Evolutionary conservation across 2,888 invertebrate genomes (phyloP).

Genomic region (Volucella zonaria): DNA sequence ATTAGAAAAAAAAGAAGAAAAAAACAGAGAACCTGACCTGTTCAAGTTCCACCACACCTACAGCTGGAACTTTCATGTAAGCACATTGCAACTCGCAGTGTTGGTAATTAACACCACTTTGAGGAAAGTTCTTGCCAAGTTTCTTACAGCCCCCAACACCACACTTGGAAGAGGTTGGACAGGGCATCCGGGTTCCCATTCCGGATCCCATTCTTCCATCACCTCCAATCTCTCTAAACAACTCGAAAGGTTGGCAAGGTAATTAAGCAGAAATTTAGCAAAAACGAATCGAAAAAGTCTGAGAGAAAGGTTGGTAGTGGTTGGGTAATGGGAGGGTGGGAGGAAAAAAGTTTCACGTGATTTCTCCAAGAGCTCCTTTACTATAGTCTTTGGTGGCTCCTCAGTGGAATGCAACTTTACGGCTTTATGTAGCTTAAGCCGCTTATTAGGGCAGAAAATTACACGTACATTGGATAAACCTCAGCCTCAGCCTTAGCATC

Average conservation of each 20-base stretch:
- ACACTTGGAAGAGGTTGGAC: not conserved
- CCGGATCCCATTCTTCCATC: conserved; percentile 2
- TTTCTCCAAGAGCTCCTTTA: conserved; percentile 33
- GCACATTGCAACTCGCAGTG: conserved; percentile 17
- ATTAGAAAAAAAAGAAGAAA: no score
- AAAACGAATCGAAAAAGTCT: conserved; percentile 26
- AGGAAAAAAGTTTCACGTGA: conserved; percentile 53
- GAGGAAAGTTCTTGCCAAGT: conserved; percentile 27
- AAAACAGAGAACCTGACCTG: not conserved
- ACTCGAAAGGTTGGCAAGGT: conserved; percentile 31
- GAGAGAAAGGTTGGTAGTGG: no score
- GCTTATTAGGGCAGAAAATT: conserved; percentile 69
- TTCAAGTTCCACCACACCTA: not conserved
- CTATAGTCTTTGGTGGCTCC: conserved; percentile 36
- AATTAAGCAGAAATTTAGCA: conserved; percentile 59
- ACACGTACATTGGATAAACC: conserved; percentile 54
- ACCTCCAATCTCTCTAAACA: conserved; percentile 8
- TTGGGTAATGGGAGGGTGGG: no score
- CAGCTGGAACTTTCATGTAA: conserved; percentile 5
- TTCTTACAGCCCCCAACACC: not conserved
- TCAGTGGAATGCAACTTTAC: conserved; percentile 44
- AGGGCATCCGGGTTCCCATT: conserved; percentile 4
- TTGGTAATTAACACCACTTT: conserved; percentile 54
- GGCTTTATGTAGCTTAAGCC: conserved; percentile 52
- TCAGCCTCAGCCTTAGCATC: conserved; percentile 13